These are phyloP conservation scores for Zaprionus obscuricornis DNA, from an alignment of 2,888 invertebrate species.

Conservation along the genomic window DNA sequence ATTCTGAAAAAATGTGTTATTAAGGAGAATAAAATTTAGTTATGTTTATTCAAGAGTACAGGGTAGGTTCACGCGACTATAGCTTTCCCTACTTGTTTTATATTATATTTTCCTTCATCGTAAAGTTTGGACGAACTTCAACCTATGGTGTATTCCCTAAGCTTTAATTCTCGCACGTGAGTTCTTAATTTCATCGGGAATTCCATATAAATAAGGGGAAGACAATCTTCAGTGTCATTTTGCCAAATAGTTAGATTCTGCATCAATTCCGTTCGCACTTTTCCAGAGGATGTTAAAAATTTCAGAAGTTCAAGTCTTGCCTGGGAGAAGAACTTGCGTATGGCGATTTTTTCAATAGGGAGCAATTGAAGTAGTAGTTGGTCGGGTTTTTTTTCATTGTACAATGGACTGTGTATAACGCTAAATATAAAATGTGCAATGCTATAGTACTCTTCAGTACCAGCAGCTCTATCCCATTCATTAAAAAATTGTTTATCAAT, in stretches of 20 bases:
- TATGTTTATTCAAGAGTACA: too few species aligned
- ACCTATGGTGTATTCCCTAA: slow-evolving; percentile 54
- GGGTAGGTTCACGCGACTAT: too few species aligned
- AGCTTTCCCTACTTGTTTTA: too few species aligned
- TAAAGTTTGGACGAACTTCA: too few species aligned
- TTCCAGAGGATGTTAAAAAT: slow-evolving; percentile 32
- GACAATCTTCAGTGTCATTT: slow-evolving; percentile 26
- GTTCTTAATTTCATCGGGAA: slow-evolving; percentile 41
- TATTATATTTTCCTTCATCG: too few species aligned
- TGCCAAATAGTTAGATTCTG: slow-evolving; percentile 43
- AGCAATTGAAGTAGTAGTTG: slow-evolving; percentile 38
- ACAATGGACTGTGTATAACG: slow-evolving; percentile 38
- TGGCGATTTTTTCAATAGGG: slow-evolving; percentile 52
- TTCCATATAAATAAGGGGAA: slow-evolving; percentile 37
- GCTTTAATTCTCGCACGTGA: slow-evolving; percentile 47
- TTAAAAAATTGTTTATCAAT: slow-evolving; percentile 53
- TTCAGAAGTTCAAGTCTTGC: slow-evolving; percentile 15
- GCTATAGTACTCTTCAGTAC: slow-evolving; percentile 49
- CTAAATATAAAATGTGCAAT: slow-evolving; percentile 52
- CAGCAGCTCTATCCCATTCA: slow-evolving; percentile 33
- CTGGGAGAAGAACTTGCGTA: slow-evolving; percentile 46
- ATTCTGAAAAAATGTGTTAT: too few species aligned
- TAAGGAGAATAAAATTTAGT: too few species aligned
- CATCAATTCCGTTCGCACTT: slow-evolving; percentile 33
- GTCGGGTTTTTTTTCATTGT: slow-evolving; percentile 23